Evolutionary conservation across 2,888 invertebrate genomes (phyloP), one percentile per base, ranked within the genome.

Genomic region (Sesia bembeciformis): DNA sequence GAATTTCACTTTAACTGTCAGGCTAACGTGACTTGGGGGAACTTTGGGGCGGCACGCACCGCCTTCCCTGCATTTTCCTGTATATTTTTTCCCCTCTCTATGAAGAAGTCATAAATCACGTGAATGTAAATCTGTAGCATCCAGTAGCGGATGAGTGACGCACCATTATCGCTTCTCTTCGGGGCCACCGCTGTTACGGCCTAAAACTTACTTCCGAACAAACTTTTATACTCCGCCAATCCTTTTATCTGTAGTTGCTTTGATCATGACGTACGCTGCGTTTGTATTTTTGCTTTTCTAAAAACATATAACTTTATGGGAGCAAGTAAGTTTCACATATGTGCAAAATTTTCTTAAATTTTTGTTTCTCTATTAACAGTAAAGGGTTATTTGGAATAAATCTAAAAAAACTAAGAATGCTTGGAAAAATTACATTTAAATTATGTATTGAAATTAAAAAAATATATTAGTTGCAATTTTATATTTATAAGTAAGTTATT

Each of bases 81-180:
- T 83, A 79, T 68, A 82, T 81, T 81, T 80, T 81, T 80, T 79
- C 78, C 83, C 81, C 83, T 84, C 82, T 85, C 74, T 81, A 88
- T 87, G 83, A 88, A 88, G 85, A 81, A 84, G 84, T 82, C 86
- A 86, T 89, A 88, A 88, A 89, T 89, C 87, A 88, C 78, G 65
- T 65, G 82, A 76, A 88, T 88, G 87, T 88, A 89, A 87, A 88
- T 89, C 88, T 87, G 86, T 81, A 85, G 76, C 84, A 83, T 81
- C 84, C 83, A 84, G 78, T 74, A 75, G 72, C 76, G 81, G 82
- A 76, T 88, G 89, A 89, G 81, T 89, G 88, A 88, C 88, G 79
- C 76, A 73, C 87, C 88, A 88, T 89, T 89, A 89, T 86, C 85
- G 78, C 78, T 64, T 58, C 64, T 61, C 68, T 65, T 63, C 68